Percentiles rank a stretch among this genome's conserved stretches.
phyloP scores from a whole-genome alignment of 2,888 invertebrate species.

The Drosophila koepferae region DNA sequence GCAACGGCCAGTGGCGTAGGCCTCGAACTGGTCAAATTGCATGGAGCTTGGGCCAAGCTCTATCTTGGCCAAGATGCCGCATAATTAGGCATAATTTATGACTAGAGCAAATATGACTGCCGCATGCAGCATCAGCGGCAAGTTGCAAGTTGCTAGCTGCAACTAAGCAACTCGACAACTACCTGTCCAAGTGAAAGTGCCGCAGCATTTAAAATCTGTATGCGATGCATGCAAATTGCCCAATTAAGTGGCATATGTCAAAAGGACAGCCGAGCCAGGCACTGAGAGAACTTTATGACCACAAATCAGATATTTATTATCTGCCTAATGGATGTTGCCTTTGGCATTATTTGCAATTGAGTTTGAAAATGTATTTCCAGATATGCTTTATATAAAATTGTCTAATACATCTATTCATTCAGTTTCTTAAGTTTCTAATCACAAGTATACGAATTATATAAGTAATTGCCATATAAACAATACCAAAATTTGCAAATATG shows the following conservation, averaged over 20 bases:
- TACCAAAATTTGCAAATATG: background rate
- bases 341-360: background rate
- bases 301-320: background rate
- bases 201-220: slow-evolving; percentile 39
- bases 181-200: slow-evolving; percentile 67
- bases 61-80: slow-evolving; percentile 74
- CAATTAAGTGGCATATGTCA: slow-evolving; percentile 56
- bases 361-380: background rate
- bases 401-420: no score
- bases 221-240: slow-evolving; percentile 50
- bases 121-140: slow-evolving; percentile 25
- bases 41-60: slow-evolving; percentile 66
- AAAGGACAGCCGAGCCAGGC: slow-evolving; percentile 43
- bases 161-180: background rate
- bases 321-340: background rate
- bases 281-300: slow-evolving; percentile 11
- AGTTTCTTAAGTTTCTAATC: no score
- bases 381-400: background rate
- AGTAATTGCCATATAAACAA: background rate
- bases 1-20: slow-evolving; percentile 30
- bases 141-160: slow-evolving; percentile 12
- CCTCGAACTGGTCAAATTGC: slow-evolving; percentile 68
- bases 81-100: slow-evolving; percentile 78
- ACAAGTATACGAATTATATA: no score
- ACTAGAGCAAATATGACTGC: slow-evolving; percentile 62